Evolutionary conservation across 2,888 invertebrate species (phyloP), one percentile per base, ranked within the genome.

Genomic region (Limnephilus auricula): DNA sequence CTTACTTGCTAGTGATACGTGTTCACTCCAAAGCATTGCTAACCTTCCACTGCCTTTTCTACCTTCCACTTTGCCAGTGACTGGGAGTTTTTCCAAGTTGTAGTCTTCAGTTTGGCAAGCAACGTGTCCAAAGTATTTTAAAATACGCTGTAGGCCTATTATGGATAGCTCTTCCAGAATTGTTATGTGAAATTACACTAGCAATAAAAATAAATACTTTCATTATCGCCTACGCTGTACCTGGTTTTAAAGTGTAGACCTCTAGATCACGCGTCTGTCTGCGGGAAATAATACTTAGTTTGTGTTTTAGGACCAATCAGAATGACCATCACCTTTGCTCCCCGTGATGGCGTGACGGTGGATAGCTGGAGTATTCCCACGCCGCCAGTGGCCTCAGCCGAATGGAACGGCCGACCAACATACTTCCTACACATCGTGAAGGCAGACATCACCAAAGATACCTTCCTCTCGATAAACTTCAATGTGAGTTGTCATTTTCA

Each of bases 301-400:
- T 32, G 15, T 40, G 9, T 45, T 12, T n/a, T 40, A 92, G 92
- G 92, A 79, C 92, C 92, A 31, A 90, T 89, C 50, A 80, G 92
- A 10, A 89, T 92, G 90, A 92, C 92, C 12, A 18, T 92, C 30
- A 92, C 92, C 32, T 91, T 92, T 32, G 50, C 92, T 5, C 92
- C 92, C 37, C 84, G 91, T 30, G 84, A 78, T 12, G 92, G 92
- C 15, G 90, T 90, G 13, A 32, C 79, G 25, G 65, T 92, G 40
- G 45, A 86, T 18, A 32, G 80, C 32, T 92, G 92, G 92, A 90
- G 83, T 50, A 10, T 92, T 2, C 90, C 90, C 18, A 50, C 92
- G 10, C n/a, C 50, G 6, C 86, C 89, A 2, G 34, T 78, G 37
- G 37, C 88, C 5, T 91, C 92, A 0, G 92, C 90, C 18, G n/a